These are phyloP conservation scores for Hafferia zeledoni DNA, from an alignment of 2,797 vertebrate genomes.

Conservation along the genomic window DNA sequence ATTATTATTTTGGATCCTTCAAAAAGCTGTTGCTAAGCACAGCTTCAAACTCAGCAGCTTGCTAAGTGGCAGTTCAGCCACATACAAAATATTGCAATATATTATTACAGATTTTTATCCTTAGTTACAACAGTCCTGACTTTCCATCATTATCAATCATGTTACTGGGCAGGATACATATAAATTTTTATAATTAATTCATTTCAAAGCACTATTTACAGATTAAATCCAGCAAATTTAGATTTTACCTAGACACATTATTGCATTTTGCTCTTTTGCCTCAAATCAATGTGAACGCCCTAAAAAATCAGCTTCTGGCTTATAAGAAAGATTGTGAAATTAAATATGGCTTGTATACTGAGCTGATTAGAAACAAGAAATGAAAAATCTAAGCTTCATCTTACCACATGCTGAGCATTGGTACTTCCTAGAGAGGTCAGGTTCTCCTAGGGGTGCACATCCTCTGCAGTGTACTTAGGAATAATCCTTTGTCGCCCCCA, in stretches of 20 bases:
- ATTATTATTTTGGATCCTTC: slow-evolving; percentile 25
- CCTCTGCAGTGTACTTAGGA: background rate
- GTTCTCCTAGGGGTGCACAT: background rate
- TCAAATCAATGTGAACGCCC: background rate
- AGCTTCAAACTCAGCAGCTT: background rate
- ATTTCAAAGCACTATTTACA: background rate
- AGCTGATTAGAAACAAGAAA: background rate
- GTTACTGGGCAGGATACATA: background rate
- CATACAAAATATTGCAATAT: background rate
- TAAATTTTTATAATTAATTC: background rate
- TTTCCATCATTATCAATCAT: slow-evolving; percentile 15
- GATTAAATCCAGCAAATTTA: background rate
- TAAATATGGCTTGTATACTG: background rate
- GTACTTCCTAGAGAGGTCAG: background rate
- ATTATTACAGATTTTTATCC: background rate
- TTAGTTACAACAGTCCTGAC: slow-evolving; percentile 11
- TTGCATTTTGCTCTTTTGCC: background rate
- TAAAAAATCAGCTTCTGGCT: background rate
- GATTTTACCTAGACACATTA: background rate
- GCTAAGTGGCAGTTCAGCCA: background rate
- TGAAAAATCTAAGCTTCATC: background rate
- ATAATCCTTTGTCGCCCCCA: background rate
- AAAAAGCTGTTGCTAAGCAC: slow-evolving; percentile 1
- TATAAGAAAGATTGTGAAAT: background rate
- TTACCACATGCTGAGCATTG: background rate